Evolutionary conservation across 1,140 invertebrate genomes (phyloP), one percentile per base, ranked within the genome.

Genomic region (Drosophila pachea): DNA sequence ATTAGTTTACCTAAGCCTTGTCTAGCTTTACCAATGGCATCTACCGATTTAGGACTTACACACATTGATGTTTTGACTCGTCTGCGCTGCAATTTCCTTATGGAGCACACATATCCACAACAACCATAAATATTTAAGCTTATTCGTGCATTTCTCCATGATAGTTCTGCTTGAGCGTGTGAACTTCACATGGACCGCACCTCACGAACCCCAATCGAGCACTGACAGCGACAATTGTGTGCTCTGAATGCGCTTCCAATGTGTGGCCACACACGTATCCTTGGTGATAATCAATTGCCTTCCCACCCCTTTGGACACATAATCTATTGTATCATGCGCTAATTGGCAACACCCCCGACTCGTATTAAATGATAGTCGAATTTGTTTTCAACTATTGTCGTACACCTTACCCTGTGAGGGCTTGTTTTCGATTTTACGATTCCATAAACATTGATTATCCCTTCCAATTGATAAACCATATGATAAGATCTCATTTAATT

Each of bases 21-120:
- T 7, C 9, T 22, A 62, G 42, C 59, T 42, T 32, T 12, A 33
- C 9, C 29, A 12, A 33, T 40, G 0, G 6, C 4, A 38, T 48
- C 33, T 38, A 76, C 78, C 58, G 42, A 69, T 74, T 63, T 6
- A n/a, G 1, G 33, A 88, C 87, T 88, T 87, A 88, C 87, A 86
- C 38, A 88, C 87, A 82, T 88, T 88, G 45, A 88, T 88, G 58
- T 88, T 88, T 47, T 88, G 87, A 60, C 73, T 86, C 0, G 87
- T 88, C 61, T 88, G 87, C 2, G 81, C 81, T 8, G 52, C 49
- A 14, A 72, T 64, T 53, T 74, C 45, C 29, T 16, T 65, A n/a
- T 64, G 43, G 7, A 77, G 52, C 42, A 65, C 22, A 22, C 22
- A 32, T 16, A 70, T 22, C 58, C 60, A 61, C 5, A 76, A 0